Conservation (phyloP, 2,888 invertebrate genomes). For the Heliconius ethilla region DNA sequence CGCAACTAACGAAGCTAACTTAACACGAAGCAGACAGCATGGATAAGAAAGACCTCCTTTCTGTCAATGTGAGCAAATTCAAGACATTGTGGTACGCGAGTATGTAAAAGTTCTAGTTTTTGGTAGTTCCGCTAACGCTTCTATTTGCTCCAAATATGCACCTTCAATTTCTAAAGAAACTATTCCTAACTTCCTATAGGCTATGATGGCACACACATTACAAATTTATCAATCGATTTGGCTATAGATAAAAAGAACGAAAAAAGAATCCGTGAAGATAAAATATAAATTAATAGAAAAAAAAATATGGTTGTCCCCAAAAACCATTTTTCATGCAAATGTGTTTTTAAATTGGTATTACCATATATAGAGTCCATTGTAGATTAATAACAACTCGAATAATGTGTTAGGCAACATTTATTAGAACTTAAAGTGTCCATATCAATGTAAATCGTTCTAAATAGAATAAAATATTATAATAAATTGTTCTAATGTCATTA, state of each 20-base stretch:
- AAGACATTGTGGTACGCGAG: background rate
- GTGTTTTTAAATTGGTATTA: constrained; percentile 22
- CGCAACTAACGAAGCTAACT: too few relatives aligned
- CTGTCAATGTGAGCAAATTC: background rate
- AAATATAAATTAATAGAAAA: background rate
- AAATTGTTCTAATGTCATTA: background rate
- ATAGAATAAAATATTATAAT: constrained; percentile 3
- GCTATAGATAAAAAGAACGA: background rate
- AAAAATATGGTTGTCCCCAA: background rate
- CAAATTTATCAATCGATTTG: background rate
- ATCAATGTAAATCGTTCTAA: constrained; percentile 15
- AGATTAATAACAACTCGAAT: constrained; percentile 10
- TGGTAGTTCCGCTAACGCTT: background rate
- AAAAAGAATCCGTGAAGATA: background rate
- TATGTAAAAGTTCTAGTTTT: background rate
- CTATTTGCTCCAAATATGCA: background rate
- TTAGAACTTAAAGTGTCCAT: constrained; percentile 21
- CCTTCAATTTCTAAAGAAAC: background rate
- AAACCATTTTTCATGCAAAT: constrained; percentile 15
- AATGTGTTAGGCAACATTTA: constrained; percentile 20
- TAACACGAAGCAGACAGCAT: too few relatives aligned
- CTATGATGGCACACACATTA: background rate
- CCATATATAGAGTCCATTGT: constrained; percentile 23
- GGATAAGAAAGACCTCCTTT: background rate
- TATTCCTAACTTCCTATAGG: background rate